Evolutionary conservation across 2,888 invertebrate species (phyloP), one percentile per base, ranked within the genome.

Genomic region (Netelia fuscicornis): DNA sequence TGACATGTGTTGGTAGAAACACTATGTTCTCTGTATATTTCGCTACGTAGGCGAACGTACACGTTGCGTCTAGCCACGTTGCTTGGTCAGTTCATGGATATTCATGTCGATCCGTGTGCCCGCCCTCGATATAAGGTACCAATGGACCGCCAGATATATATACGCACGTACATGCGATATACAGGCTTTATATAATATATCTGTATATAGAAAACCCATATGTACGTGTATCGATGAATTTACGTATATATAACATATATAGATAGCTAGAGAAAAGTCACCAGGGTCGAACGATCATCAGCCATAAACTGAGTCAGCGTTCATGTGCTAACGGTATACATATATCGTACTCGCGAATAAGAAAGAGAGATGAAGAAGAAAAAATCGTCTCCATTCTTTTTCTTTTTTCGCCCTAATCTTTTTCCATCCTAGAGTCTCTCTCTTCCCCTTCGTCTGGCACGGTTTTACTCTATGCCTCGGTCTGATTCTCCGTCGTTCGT

Each of bases 231-330:
- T 58, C 78, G 71, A 67, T 58, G 70, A 67, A 75, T 75, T 37
- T 56, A 65, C 64, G 77, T 72, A 76, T 84, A 30, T 58, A 68
- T 80, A 75, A 81, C 67, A 23, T 67, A 68, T 58, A 30, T 67
- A 67, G 52, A 60, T 65, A 67, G 56, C 42, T 72, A 42, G 25
- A 56, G n/a, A 30, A 58, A n/a, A 60, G 56, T 75, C 62, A 80
- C 88, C 91, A 91, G 91, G 90, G 90, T 91, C 91, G 90, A 91
- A 91, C 91, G 91, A 92, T 92, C 30, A 62, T 62, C 92, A 91
- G 90, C 90, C 87, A 91, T 91, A 91, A 92, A 91, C 91, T 91
- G 91, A 92, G 90, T 92, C 91, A 90, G 90, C 91, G 87, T 9
- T 89, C 86, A 20, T 88, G 89, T 89, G 89, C 88, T 89, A 91